These are phyloP conservation scores for Aspiorhynchus laticeps DNA, from an alignment of 2,113 vertebrate species.

Conservation along the genomic window DNA sequence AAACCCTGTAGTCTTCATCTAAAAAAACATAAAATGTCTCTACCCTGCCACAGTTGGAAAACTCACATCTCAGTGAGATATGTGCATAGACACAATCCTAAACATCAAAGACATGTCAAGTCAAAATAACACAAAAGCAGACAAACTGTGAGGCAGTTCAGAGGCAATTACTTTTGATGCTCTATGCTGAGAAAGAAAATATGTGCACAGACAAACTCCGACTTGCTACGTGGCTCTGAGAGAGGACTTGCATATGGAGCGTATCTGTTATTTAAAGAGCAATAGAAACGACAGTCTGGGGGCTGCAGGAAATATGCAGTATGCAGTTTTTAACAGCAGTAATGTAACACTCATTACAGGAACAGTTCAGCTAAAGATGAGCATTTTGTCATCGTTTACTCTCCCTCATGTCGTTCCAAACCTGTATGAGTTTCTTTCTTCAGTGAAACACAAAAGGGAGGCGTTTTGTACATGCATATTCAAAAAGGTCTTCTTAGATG, in stretches of 20 bases:
- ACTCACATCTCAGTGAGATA: neutral
- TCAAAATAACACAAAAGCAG: constrained; percentile 2
- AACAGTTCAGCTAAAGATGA: neutral
- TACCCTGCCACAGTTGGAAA: neutral
- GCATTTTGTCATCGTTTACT: neutral
- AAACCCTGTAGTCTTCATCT: neutral
- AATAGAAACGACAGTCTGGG: constrained; percentile 39
- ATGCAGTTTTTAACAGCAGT: constrained; percentile 3
- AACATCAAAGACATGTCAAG: constrained; percentile 30
- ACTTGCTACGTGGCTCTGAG: constrained; percentile 31
- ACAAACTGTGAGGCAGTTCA: constrained; percentile 40
- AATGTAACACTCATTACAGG: constrained; percentile 5
- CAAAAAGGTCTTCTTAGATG: neutral
- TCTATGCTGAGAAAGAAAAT: constrained; percentile 24
- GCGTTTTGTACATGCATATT: neutral
- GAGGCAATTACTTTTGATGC: constrained; percentile 56
- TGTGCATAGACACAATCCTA: neutral
- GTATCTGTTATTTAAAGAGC: constrained; percentile 34
- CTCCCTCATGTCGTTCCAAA: neutral
- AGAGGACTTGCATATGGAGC: constrained; percentile 35
- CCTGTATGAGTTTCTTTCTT: neutral
- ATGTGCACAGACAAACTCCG: constrained; percentile 31
- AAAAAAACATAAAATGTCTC: neutral
- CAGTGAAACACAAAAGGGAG: neutral
- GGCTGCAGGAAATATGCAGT: constrained; percentile 28